Evolutionary conservation across 2,797 vertebrate genomes (phyloP).

Genomic region (Hydrophis major): DNA sequence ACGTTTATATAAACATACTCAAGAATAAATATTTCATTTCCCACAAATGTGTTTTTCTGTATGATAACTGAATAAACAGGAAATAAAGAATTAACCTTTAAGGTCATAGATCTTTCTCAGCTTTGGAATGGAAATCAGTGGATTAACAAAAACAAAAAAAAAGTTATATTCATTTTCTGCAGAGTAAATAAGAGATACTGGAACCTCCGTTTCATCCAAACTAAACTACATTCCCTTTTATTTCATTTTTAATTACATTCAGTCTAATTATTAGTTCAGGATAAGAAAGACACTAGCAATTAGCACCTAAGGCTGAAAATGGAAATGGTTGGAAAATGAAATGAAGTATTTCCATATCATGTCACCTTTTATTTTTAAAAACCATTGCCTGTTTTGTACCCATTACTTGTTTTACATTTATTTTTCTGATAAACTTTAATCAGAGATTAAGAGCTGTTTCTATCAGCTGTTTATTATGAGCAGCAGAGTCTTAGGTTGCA

Average conservation of each 20-base stretch:
- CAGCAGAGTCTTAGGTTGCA: slow-evolving; percentile 41
- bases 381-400: slow-evolving; percentile 41
- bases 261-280: slow-evolving; percentile 59
- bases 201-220: slow-evolving; percentile 39
- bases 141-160: slow-evolving; percentile 39
- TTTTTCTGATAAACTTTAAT: slow-evolving; percentile 48
- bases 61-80: slow-evolving; percentile 2
- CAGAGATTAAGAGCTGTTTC: slow-evolving; percentile 49
- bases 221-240: slow-evolving; percentile 37
- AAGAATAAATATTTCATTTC: background rate
- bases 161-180: slow-evolving; percentile 26
- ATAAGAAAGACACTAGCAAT: slow-evolving; percentile 45
- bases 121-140: slow-evolving; percentile 37
- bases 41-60: background rate
- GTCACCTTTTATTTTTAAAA: slow-evolving; percentile 23
- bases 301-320: slow-evolving; percentile 46
- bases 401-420: slow-evolving; percentile 38
- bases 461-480: slow-evolving; percentile 50
- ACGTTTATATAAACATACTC: background rate
- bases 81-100: slow-evolving; percentile 10
- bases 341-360: slow-evolving; percentile 42
- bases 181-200: slow-evolving; percentile 30
- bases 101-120: slow-evolving; percentile 18
- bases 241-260: slow-evolving; percentile 59
- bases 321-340: slow-evolving; percentile 47